Base-by-base conservation (phyloP, 2,113 vertebrate species). In the Nothoprocta perdicaria region DNA sequence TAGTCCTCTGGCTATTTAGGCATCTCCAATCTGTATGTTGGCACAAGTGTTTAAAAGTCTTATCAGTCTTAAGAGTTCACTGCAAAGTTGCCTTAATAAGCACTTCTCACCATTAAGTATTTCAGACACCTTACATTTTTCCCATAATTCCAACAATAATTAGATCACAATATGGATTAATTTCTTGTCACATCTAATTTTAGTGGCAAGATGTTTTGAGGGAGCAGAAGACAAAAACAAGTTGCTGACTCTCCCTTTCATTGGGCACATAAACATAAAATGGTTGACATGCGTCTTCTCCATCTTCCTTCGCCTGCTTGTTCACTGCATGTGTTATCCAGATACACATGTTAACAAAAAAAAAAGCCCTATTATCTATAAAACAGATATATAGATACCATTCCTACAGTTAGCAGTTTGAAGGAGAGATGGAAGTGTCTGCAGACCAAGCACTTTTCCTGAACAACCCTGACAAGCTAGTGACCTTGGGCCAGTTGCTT, bases 101-200 rank as follows among this genome's bases (percentile, higher is more conserved):
- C 80, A 93, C 72, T 92, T 93, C 89, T 98, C 96, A 97, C 84
- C 95, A 93, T 94, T 97, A 98, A 97, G 68, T 97, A 96, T 94
- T 96, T 97, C 78, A 93, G 97, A 97, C 97, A 96, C 67, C 94
- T 95, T 95, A 96, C 75, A 84, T 90, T 97, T 96, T 91, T n/a
- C 78, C 92, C 94, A 91, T 95, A 96, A 97, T 97, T 97, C 92
- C 91, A 97, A 86, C 71, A 94, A 95, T 97, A 97, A 97, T 97
- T 97, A 97, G 85, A 96, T 95, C 94, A 96, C 93, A 96, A 95
- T 95, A 76, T 95, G 65, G 92, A 97, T 97, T 97, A 97, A 97
- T 97, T 97, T 96, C 94, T 97, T 97, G 97, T 97, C 97, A 97
- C 86, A 97, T 97, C 90, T 86, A 96, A 96, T 97, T 96, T 97